Conservation (phyloP, 2,113 vertebrate species). For the Phaethornis superciliosus region DNA sequence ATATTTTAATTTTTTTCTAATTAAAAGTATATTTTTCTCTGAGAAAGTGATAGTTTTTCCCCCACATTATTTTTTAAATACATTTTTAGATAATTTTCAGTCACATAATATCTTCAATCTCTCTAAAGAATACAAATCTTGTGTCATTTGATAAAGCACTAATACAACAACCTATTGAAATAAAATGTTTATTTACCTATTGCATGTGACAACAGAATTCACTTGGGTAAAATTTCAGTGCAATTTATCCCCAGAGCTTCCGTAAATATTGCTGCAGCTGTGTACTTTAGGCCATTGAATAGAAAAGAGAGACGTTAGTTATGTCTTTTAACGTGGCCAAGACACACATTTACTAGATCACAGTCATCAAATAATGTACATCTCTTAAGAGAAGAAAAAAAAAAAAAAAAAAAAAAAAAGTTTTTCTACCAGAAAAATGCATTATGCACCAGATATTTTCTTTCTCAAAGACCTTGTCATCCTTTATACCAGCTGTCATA, state of each 20-base stretch:
- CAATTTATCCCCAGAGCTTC: constrained; percentile 20
- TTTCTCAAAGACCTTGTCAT: constrained; percentile 18
- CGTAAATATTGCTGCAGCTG: constrained; percentile 30
- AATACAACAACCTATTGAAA: constrained; percentile 7
- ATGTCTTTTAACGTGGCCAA: constrained; percentile 21
- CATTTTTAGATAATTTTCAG: neutral
- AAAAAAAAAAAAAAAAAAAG: neutral
- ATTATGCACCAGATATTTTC: neutral
- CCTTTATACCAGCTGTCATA: neutral
- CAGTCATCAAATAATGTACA: neutral
- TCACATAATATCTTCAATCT: neutral
- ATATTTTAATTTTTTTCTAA: neutral
- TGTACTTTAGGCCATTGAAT: constrained; percentile 2
- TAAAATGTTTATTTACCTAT: constrained; percentile 40
- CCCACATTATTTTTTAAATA: neutral
- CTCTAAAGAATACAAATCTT: neutral
- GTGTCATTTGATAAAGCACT: neutral
- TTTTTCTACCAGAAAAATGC: neutral
- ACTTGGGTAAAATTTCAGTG: constrained; percentile 18
- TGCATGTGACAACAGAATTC: constrained; percentile 11
- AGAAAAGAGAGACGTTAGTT: constrained; percentile 28
- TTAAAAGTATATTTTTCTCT: neutral
- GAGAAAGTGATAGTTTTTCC: neutral
- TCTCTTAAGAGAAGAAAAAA: neutral
- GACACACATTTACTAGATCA: constrained; percentile 29